Evolutionary conservation across 2,113 vertebrate species (phyloP).

Genomic region (Grallaria varia): DNA sequence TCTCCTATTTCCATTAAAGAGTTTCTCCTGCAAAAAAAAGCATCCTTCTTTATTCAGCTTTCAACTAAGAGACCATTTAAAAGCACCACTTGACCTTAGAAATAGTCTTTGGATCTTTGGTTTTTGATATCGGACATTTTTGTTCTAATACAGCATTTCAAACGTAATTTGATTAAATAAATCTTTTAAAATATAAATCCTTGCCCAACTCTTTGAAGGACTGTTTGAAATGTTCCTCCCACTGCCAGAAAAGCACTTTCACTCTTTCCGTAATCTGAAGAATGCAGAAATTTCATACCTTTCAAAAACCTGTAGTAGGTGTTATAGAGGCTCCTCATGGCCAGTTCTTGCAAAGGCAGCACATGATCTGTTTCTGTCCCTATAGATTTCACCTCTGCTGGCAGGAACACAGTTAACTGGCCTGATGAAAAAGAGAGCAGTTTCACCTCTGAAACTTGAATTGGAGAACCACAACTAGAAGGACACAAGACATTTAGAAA

Average conservation of each 20-base stretch:
- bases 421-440: conserved; percentile 79
- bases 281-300: conserved; percentile 67
- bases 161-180: neutral
- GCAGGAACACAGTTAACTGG: conserved; percentile 82
- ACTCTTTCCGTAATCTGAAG: neutral
- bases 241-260: neutral
- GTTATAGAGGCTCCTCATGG: conserved; percentile 85
- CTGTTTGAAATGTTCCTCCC: neutral
- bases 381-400: conserved; percentile 89
- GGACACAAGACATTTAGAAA: conserved; percentile 38
- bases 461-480: conserved; percentile 87
- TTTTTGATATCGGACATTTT: neutral
- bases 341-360: conserved; percentile 89
- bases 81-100: neutral
- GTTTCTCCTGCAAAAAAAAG: conserved; percentile 24
- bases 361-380: conserved; percentile 83
- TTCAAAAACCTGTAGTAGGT: conserved; percentile 69
- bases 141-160: neutral
- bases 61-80: neutral
- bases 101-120: neutral
- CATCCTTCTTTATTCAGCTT: neutral
- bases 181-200: neutral
- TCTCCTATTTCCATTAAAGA: conserved; percentile 32
- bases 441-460: conserved; percentile 75
- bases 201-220: neutral